phyloP scores from a whole-genome alignment of 30 jellyfish, hydroid and myxozoan genomes.

The Turritopsis dohrnii region DNA sequence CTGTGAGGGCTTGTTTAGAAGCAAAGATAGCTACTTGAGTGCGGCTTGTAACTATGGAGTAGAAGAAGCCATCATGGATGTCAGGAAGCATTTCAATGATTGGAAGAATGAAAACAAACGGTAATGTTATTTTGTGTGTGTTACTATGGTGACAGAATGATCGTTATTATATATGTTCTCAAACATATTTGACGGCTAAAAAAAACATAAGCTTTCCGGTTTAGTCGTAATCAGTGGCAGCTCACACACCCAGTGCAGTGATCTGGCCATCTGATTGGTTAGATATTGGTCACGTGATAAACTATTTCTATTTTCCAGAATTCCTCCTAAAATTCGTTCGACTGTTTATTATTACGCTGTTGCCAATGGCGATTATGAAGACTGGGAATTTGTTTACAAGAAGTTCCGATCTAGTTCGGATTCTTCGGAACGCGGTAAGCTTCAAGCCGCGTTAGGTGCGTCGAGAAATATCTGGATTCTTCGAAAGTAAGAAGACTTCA shows the following conservation, averaged over 20 bases:
- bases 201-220: too few species aligned
- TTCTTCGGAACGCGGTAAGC: slow-evolving; percentile 57
- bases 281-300: too few species aligned
- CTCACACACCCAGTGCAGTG: background rate
- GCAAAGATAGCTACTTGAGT: slow-evolving; percentile 12
- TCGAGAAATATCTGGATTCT: slow-evolving; percentile 76
- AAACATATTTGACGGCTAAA: too few species aligned
- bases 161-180: too few species aligned
- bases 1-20: background rate
- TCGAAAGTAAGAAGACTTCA: slow-evolving; percentile 51
- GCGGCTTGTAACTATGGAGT: slow-evolving; percentile 73
- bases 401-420: slow-evolving; percentile 37
- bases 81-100: slow-evolving; percentile 42
- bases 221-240: too few species aligned
- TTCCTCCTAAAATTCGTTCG: slow-evolving; percentile 50
- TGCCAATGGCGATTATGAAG: slow-evolving; percentile 76
- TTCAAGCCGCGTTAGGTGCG: slow-evolving; percentile 59
- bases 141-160: too few species aligned
- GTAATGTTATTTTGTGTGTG: slow-evolving; percentile 28
- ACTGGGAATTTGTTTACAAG: slow-evolving; percentile 74
- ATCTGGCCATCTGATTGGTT: background rate
- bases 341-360: slow-evolving; percentile 60
- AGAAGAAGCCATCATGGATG: slow-evolving; percentile 38
- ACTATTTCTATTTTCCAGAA: slow-evolving; percentile 17
- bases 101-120: slow-evolving; percentile 63